Evolutionary conservation across 2,113 vertebrate species (phyloP), one percentile per base, ranked within the genome.

Genomic region (Vicugna pacos): DNA sequence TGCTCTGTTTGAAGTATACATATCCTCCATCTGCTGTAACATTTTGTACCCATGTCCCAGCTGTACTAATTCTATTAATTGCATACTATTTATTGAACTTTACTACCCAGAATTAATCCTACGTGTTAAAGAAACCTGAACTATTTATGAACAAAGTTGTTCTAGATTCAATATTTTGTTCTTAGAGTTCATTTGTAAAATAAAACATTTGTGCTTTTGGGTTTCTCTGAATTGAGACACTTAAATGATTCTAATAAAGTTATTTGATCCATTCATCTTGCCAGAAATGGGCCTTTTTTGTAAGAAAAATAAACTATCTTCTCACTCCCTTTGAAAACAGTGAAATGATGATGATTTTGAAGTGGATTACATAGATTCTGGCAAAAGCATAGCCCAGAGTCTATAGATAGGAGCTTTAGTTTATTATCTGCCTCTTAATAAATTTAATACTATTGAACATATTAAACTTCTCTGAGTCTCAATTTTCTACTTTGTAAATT

Each of bases 1-100:
- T 75, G 67, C 95, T 96, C 26, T 94, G 22, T 97, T 96, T 97
- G 73, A 98, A 97, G n/a, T 93, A 67, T 90, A 96, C 91, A 94
- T 85, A 93, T 89, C 67, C 69, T 96, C 95, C 97, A 97, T 96
- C 82, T 93, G 86, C 88, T 97, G 79, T 97, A 88, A 75, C 89
- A 89, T 9, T 35, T 4, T 95, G 48, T 93, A 95, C 84, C 46
- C 81, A 32, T 95, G 72, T 85, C 72, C 89, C 96, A 96, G 95
- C 93, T 97, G 65, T 52, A 95, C 42, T 83, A 58, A 73, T 58
- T 52, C 91, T 96, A 96, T 97, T 98, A 97, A 93, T 64, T 93
- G 97, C 97, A 77, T 90, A 84, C 56, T 75, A 94, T 75, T 83
- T 48, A 88, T 95, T 98, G 96, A 91, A 95, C 32, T 86, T 94